Evolutionary conservation across 2,797 vertebrate species (phyloP), one percentile per base, ranked within the genome.

Genomic region (Acipenser transmontanus): DNA sequence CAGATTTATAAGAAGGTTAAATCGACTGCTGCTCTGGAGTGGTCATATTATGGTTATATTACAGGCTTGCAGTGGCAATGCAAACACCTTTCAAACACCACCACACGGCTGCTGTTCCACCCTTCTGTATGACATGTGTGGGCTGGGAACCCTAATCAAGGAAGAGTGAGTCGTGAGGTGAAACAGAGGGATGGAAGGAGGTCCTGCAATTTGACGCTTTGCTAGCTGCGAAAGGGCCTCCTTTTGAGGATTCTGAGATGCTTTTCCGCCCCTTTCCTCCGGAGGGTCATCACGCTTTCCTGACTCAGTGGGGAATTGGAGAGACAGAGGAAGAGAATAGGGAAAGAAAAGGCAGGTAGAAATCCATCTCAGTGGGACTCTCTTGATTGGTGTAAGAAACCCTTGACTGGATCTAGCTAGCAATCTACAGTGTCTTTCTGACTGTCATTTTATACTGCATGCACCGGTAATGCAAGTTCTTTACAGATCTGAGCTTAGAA

Each of bases 151-250:
- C 6, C 7, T 7, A 8, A 56, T 10, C 66, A 49, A 56, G 50
- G 59, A 17, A 49, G 57, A 65, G 14, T 8, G 54, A 13, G 59
- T 2, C 60, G 60, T 60, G 48, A 56, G 47, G 61, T 51, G 10
- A 59, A 68, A 70, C 57, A 47, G 17, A 70, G 1, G 49, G n/a
- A 70, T 51, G 63, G 51, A 68, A 13, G 14, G 57, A 7, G 64
- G 12, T 12, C 61, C 59, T n/a, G 10, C 48, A 54, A 64, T 70
- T 67, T 67, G 65, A 67, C 20, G 54, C 54, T 60, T 70, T 56
- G 14, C 48, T 63, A 62, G 69, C n/a, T 48, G 12, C 61, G 47
- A 63, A 66, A 66, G 59, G 60, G 12, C 17, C 17, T 66, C 64
- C 51, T 61, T 20, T 20, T 20, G 13, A 8, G 59, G 59, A 6